Evolutionary conservation across 1,140 invertebrate genomes (phyloP).

Genomic region (Batillaria attramentaria): DNA sequence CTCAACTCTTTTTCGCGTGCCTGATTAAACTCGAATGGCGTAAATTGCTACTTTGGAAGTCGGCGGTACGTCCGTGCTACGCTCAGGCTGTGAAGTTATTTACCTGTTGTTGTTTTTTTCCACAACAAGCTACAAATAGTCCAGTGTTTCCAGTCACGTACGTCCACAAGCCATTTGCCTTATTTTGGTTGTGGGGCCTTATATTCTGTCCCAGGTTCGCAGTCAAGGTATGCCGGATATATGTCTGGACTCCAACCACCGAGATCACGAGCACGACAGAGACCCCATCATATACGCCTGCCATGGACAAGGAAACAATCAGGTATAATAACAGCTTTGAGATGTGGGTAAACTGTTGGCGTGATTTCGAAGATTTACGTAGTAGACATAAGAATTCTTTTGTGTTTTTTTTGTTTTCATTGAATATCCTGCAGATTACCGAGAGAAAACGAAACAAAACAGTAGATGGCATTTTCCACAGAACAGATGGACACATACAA

Average conservation of each 20-base stretch:
- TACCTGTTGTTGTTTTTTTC: background rate
- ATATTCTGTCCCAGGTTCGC: background rate
- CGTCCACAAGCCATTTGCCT: too few species aligned
- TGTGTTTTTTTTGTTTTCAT: background rate
- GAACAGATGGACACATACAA: background rate
- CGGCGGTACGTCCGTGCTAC: background rate
- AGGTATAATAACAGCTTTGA: background rate
- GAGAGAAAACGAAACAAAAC: background rate
- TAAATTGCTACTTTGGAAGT: too few species aligned
- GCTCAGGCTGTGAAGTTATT: background rate
- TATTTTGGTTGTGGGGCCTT: too few species aligned
- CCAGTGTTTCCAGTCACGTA: too few species aligned
- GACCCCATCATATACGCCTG: constrained; percentile 1
- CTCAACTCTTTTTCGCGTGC: too few species aligned
- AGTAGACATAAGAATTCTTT: too few species aligned
- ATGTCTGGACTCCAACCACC: constrained; percentile 11
- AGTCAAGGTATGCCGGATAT: background rate
- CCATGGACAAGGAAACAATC: background rate
- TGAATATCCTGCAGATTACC: background rate
- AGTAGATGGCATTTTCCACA: background rate
- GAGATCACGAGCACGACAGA: constrained; percentile 1
- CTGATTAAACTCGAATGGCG: too few species aligned
- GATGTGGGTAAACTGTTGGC: too few species aligned
- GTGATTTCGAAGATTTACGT: too few species aligned
- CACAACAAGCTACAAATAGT: background rate